Conservation (phyloP, 2,113 vertebrate genomes). For the Geococcyx californianus region DNA sequence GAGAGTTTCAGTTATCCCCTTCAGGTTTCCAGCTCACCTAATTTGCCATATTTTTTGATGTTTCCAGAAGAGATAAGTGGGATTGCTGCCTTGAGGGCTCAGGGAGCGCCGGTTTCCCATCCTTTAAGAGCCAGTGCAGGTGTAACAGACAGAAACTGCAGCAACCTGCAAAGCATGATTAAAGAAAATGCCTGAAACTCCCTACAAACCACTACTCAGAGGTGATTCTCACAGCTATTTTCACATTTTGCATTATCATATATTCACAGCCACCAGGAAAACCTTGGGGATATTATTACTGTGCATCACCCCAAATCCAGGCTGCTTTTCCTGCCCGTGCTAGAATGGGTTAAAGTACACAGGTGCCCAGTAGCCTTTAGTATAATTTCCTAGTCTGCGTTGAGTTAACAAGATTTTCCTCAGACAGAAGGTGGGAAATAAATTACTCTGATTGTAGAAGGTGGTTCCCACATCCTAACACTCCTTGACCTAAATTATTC, state of each 20-base stretch:
- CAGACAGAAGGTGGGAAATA: background rate
- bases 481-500: background rate
- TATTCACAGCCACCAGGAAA: slow-evolving; percentile 33
- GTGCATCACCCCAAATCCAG: background rate
- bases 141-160: slow-evolving; percentile 55
- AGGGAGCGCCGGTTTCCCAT: slow-evolving; percentile 68
- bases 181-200: slow-evolving; percentile 49
- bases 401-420: background rate
- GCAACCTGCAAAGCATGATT: slow-evolving; percentile 58
- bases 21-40: slow-evolving; percentile 43
- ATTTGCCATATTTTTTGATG: background rate
- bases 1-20: slow-evolving; percentile 32
- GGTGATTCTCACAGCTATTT: slow-evolving; percentile 51
- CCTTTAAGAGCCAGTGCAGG: slow-evolving; percentile 54
- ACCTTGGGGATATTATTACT: background rate
- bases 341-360: background rate
- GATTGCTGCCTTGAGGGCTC: slow-evolving; percentile 58
- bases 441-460: background rate
- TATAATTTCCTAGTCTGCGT: background rate
- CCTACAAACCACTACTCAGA: slow-evolving; percentile 9
- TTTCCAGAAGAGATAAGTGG: slow-evolving; percentile 41
- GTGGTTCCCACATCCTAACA: background rate
- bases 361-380: background rate
- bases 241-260: slow-evolving; percentile 26
- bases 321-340: background rate